Evolutionary conservation across 92 coral and sea anemone genomes (phyloP), one percentile per base, ranked within the genome.

Genomic region (Scolanthus callimorphus): DNA sequence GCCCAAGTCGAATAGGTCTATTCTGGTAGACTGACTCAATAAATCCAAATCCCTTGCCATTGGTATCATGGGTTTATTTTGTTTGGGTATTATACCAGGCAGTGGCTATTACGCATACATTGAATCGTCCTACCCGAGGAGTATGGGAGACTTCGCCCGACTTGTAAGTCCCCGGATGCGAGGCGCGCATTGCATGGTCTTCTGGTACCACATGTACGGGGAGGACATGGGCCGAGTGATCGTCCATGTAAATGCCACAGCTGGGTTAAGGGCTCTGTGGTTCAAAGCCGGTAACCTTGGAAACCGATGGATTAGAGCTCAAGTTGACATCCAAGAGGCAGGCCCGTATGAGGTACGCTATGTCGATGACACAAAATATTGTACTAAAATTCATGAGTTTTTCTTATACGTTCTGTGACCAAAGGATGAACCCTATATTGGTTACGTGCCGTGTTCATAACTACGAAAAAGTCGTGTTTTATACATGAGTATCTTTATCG

Each of bases 181-280:
- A 17, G 82, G 70, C 23, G 69, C 67, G 38, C 82, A 76, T 34
- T 76, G 82, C 49, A 67, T 76, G 82, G 54, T 62, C 30, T 76
- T 76, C 63, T 76, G 55, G 51, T 76, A 76, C 20, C 82, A 76
- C 59, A 76, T 76, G 82, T 68, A 11, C 57, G 82, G 82, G 2
- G 10, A 12, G n/a, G 46, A 64, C 64, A 76, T 76, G 63, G 65
- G 82, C 29, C 51, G 69, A 17, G 25, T 76, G 22, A 31, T 39
- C 1, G 63, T 76, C 2, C 44, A 68, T 47, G 48, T 68, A 21
- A 67, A 44, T 39, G 21, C 4, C 27, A 61, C 52, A 1, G 25
- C 17, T 17, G 38, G 41, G 39, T 11, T 57, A 1, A 59, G 37
- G 34, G 57, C 59, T 51, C 31, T 76, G 45, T 76, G 82, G 82